phyloP scores from a whole-genome alignment of 1,140 invertebrate genomes.

The Cydia splendana region DNA sequence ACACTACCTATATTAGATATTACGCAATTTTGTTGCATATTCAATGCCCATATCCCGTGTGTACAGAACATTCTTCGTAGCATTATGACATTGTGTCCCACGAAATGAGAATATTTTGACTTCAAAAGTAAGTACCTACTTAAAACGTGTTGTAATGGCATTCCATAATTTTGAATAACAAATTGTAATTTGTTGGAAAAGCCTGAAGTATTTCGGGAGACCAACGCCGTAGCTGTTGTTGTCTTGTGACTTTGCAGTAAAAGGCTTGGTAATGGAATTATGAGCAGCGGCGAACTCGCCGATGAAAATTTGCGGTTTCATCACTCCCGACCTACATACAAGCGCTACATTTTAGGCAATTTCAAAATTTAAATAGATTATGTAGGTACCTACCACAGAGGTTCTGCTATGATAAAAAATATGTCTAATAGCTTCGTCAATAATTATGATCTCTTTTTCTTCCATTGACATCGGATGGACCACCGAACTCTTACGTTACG shows the following conservation, averaged over 20 bases:
- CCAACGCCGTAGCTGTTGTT: not conserved
- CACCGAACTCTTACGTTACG: too few species aligned
- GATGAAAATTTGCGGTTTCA: constrained; percentile 4
- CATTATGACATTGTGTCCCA: too few species aligned
- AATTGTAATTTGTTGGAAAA: not conserved
- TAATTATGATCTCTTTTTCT: not conserved
- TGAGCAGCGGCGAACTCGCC: not conserved
- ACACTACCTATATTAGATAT: too few species aligned
- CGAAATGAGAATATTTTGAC: not conserved
- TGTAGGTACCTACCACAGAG: not conserved
- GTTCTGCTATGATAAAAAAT: not conserved
- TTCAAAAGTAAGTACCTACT: not conserved
- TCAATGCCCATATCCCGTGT: too few species aligned
- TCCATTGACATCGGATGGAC: not conserved
- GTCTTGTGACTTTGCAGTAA: constrained; percentile 3
- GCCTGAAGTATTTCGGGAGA: not conserved
- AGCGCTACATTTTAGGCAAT: not conserved
- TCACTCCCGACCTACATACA: not conserved
- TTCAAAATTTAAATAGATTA: not conserved
- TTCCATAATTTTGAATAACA: constrained; percentile 1
- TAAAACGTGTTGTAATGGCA: not conserved
- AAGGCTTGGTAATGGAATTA: constrained; percentile 26
- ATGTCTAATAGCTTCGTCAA: too few species aligned
- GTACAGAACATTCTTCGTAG: too few species aligned
- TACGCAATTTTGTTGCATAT: too few species aligned